These are phyloP conservation scores for Abrostola triplasia DNA, from an alignment of 2,888 invertebrate genomes.

Conservation along the genomic window DNA sequence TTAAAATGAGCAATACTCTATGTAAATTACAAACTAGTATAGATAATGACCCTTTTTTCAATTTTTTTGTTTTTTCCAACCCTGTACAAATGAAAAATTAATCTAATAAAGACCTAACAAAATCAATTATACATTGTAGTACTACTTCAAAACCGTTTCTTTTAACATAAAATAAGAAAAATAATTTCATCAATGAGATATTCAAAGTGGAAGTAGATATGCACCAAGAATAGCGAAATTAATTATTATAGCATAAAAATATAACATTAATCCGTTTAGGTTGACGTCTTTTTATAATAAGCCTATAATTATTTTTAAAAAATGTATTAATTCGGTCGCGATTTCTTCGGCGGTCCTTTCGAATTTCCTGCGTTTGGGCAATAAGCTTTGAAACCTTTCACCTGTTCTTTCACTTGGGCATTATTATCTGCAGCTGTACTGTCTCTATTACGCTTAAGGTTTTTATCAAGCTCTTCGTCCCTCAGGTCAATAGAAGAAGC, in stretches of 20 bases:
- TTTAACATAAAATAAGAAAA: too few species aligned
- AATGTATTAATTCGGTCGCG: conserved; percentile 24
- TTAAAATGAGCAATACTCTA: not conserved
- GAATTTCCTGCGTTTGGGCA: conserved; percentile 70
- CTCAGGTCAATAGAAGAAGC: conserved; percentile 75
- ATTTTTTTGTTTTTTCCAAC: not conserved
- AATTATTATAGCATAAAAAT: too few species aligned
- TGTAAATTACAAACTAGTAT: not conserved
- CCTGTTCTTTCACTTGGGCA: conserved; percentile 78
- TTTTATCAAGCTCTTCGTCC: conserved; percentile 64
- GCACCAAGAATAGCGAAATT: too few species aligned
- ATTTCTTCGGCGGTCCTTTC: conserved; percentile 45
- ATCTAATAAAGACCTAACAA: not conserved
- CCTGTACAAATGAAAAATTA: not conserved
- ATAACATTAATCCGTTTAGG: too few species aligned
- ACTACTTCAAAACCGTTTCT: too few species aligned
- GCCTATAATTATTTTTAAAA: too few species aligned
- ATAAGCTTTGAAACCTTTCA: conserved; percentile 68
- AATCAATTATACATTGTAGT: not conserved
- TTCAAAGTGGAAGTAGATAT: too few species aligned
- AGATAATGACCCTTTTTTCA: not conserved
- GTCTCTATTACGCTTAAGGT: conserved; percentile 70
- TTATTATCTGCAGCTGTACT: conserved; percentile 69
- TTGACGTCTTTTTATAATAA: too few species aligned
- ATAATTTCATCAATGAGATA: too few species aligned